Evolutionary conservation across 2,113 vertebrate genomes (phyloP), one percentile per base, ranked within the genome.

Genomic region (Sinocyclocheilus maitianheensis): DNA sequence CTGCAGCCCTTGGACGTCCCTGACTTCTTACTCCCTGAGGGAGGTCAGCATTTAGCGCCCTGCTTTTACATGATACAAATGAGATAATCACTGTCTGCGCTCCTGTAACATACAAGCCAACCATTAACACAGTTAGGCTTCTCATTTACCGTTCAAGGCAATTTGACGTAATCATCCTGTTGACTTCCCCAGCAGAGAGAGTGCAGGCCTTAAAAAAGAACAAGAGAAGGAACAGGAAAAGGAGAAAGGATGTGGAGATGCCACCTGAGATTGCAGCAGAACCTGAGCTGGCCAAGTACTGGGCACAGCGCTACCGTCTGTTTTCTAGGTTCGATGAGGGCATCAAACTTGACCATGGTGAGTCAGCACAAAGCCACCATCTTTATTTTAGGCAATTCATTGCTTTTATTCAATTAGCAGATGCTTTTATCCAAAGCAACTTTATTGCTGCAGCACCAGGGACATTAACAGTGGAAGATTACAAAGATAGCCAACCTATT

Each of bases 251-350:
- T 67, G 75, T 63, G 46, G 14, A 87, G n/a, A 76, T 97, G 24
- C 97, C 98, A 18, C 92, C 94, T 0, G 97, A 99, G 82, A 96
- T 99, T 88, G 95, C 94, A 48, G 92, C 94, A 22, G 96, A 96
- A 87, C 96, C 96, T 0, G 95, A 97, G 53, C 91, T 99, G 84
- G 88, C 92, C 37, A 99, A 99, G 87, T 99, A 99, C 93, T 99
- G 98, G 98, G 97, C 96, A 77, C 98, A 99, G 13, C 95, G 98
- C 14, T 99, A 99, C 91, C 93, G 98, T 5, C 95, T 99, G 1
- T 99, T 99, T 90, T 99, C 97, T n/a, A 97, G 97, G 43, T 99
- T 98, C 74, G 98, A 99, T 6, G 96, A 99, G 34, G 98, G 98
- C 0, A 94, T 99, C 91, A 93, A 93, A 87, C 91, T 99, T 63